Evolutionary conservation across 2,113 vertebrate species (phyloP), one percentile per base, ranked within the genome.

Genomic region (Caretta caretta): DNA sequence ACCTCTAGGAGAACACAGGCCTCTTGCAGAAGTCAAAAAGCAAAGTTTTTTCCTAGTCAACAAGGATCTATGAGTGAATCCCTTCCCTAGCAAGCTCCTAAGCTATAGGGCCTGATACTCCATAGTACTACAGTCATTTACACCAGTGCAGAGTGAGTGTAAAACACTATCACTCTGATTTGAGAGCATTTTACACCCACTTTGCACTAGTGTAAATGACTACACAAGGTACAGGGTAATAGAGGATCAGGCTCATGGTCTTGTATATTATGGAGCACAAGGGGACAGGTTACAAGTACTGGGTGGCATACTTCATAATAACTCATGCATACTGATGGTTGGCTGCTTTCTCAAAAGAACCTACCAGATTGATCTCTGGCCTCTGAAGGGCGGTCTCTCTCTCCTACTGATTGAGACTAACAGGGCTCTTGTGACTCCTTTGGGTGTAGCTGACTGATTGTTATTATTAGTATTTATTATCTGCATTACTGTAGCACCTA

Each of bases 341-440:
- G 84, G 95, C 35, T 96, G 25, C 78, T 92, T 93, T 83, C 56
- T 90, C 81, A 93, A 65, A 95, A 91, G 25, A 92, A 95, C 24
- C 14, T 87, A 46, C 29, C 88, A 93, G 35, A 85, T 50, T 50
- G 19, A 84, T 78, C 88, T 94, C 86, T 3, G 0, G 92, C 79
- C 91, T 87, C 79, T 96, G 81, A 80, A 90, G 96, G 86, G 79
- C 27, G 87, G 53, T 90, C 92, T 57, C 42, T 42, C 42, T 42
- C 42, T 42, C 42, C 42, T 42, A 42, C 42, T 42, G 42, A 42
- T 42, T 42, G 31, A 91, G 83, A 96, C 75, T 51, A 90, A 49
- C 56, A 90, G 83, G 62, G 83, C 87, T 96, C 85, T 82, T 86
- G 83, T 88, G 85, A 56, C 80, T 93, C n/a, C 31, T 76, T 72